phyloP scores from a whole-genome alignment of 2,888 invertebrate species.

The Hedychridium roseum region DNA sequence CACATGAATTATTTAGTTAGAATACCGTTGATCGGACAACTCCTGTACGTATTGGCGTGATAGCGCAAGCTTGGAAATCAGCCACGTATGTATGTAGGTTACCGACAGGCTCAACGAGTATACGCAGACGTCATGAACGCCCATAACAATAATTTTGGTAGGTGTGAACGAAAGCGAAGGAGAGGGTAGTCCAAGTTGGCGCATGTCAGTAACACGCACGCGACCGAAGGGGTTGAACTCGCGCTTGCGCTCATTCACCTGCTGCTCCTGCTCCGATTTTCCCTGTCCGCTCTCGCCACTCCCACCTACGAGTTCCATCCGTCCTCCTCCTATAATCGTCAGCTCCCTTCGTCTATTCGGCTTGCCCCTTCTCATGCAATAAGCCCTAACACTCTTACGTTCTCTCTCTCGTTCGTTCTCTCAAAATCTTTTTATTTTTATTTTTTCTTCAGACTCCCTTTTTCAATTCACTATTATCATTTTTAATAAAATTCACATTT shows the following conservation, averaged over 20 bases:
- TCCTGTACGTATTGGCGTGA: too few relatives aligned
- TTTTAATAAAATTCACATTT: too few relatives aligned
- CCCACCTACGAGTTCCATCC: constrained; percentile 6
- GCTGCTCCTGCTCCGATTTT: constrained; percentile 5
- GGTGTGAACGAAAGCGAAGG: constrained; percentile 55
- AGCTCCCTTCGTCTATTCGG: constrained; percentile 6
- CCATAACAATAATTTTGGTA: constrained; percentile 55
- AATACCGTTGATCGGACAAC: too few relatives aligned
- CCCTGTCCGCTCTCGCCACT: constrained; percentile 7
- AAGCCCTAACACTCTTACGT: too few relatives aligned
- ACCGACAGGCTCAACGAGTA: constrained; percentile 8
- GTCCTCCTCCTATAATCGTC: constrained; percentile 12
- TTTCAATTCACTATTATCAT: too few relatives aligned
- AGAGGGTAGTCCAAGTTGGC: constrained; percentile 11
- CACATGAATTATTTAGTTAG: too few relatives aligned
- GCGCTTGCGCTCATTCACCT: constrained; percentile 14
- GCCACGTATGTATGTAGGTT: too few relatives aligned
- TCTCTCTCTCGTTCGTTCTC: constrained; percentile 11
- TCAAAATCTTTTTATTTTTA: constrained; percentile 3
- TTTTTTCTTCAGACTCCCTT: constrained; percentile 12
- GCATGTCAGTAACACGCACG: constrained; percentile 24
- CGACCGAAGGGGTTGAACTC: constrained; percentile 14
- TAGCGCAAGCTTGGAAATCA: too few relatives aligned
- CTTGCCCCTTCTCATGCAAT: constrained; percentile 17
- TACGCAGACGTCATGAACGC: constrained; percentile 53